Evolutionary conservation across 1,140 invertebrate species (phyloP).

Genomic region (Megathymus violae): DNA sequence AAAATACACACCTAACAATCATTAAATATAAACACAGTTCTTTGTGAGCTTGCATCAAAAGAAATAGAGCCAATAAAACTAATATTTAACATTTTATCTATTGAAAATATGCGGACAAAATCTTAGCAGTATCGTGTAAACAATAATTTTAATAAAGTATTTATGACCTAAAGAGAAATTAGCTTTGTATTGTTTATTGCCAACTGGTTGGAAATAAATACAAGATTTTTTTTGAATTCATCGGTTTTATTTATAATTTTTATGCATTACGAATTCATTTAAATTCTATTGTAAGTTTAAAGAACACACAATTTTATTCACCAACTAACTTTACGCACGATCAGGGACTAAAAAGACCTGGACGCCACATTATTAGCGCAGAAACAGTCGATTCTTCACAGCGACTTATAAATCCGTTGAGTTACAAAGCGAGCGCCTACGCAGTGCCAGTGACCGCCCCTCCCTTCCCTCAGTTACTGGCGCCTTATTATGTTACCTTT

Average conservation of each 20-base stretch:
- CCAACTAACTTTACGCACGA: conserved; percentile 9
- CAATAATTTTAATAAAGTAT: not conserved
- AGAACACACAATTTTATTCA: not conserved
- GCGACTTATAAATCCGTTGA: conserved; percentile 61
- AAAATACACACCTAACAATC: conserved; percentile 83
- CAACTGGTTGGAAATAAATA: too few relatives aligned
- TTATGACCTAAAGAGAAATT: too few relatives aligned
- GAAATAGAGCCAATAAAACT: conserved; percentile 77
- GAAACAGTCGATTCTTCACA: conserved; percentile 56
- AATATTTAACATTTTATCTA: not conserved
- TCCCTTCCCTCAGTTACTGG: conserved; percentile 58
- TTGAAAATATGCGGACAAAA: too few relatives aligned
- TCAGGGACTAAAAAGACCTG: conserved; percentile 4
- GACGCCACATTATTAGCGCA: conserved; percentile 28
- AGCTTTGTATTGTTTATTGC: too few relatives aligned
- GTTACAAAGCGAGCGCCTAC: conserved; percentile 76
- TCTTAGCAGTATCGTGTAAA: too few relatives aligned
- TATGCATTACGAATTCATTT: not conserved
- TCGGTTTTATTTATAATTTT: too few relatives aligned
- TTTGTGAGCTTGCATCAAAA: conserved; percentile 75
- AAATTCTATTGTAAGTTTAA: not conserved
- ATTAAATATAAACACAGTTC: conserved; percentile 82
- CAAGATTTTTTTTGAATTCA: too few relatives aligned
- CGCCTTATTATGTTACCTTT: conserved; percentile 83
- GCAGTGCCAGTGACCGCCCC: conserved; percentile 55